A percentile compares a stretch with the other conserved stretches of the same genome.
These are phyloP conservation scores for Tauraco hartlaubi DNA, from an alignment of 2,797 vertebrate species.

Conservation along the genomic window DNA sequence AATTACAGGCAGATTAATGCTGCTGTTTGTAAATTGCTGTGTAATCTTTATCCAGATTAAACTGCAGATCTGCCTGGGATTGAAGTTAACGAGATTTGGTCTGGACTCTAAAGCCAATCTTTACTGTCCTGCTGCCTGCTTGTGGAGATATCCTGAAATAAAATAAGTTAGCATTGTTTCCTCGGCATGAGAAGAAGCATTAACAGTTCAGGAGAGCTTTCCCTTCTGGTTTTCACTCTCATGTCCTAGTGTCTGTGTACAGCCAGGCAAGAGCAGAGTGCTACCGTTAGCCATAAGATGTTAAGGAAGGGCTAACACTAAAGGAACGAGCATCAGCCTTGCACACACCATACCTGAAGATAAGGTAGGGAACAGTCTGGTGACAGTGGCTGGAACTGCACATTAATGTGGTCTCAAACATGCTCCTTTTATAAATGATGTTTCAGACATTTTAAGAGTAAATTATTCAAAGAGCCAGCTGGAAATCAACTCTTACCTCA, in stretches of 20 bases:
- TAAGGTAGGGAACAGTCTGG: rapidly evolving
- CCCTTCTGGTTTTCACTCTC: not conserved
- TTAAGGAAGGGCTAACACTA: not conserved
- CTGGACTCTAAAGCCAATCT: not conserved
- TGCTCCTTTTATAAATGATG: not conserved
- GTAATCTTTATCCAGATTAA: not conserved
- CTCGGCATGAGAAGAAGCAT: not conserved
- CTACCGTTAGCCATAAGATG: not conserved
- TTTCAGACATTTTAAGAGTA: not conserved
- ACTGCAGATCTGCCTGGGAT: not conserved
- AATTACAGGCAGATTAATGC: not conserved
- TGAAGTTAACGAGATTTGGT: not conserved
- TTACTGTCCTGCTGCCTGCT: not conserved
- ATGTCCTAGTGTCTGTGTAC: not conserved
- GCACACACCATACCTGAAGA: rapidly evolving
- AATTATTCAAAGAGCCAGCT: not conserved
- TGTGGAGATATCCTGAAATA: not conserved
- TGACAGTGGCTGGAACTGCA: not conserved
- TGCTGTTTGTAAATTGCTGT: not conserved
- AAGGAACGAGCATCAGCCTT: too few species aligned
- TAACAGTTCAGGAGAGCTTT: not conserved
- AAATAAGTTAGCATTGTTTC: not conserved
- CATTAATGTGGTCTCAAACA: not conserved
- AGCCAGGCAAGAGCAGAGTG: not conserved
- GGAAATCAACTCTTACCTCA: not conserved